A percentile compares a stretch with the other conserved stretches of the same genome.
phyloP scores from a whole-genome alignment of 2,797 vertebrate genomes.

The Etheostoma perlongum region DNA sequence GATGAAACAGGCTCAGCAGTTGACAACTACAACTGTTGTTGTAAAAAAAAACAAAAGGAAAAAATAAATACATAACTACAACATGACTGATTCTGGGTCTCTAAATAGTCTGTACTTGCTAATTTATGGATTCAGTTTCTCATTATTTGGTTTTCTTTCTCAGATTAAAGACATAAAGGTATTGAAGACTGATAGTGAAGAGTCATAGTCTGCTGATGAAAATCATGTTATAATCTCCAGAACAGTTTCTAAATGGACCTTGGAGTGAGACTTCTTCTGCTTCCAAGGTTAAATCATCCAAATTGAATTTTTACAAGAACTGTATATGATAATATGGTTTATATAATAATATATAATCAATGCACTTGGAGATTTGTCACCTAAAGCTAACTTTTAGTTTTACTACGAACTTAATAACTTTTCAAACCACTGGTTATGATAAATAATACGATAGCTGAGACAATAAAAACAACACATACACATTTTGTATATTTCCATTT shows the following conservation, averaged over 20 bases:
- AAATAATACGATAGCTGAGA: too few relatives aligned
- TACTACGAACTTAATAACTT: not conserved
- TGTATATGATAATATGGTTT: not conserved
- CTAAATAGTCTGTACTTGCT: not conserved
- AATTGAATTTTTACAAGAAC: not conserved
- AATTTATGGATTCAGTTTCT: not conserved
- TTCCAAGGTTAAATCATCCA: not conserved
- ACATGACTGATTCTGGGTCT: not conserved
- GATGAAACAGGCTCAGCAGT: not conserved
- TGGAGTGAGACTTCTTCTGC: not conserved
- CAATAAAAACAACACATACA: too few relatives aligned
- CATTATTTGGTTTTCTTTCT: not conserved
- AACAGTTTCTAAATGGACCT: not conserved
- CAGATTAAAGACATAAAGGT: not conserved
- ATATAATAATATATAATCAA: not conserved
- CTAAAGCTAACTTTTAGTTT: too few relatives aligned
- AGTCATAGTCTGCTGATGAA: not conserved
- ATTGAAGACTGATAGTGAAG: not conserved
- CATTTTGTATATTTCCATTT: not conserved
- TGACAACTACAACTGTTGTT: not conserved
- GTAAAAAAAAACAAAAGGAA: too few relatives aligned
- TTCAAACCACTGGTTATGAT: too few relatives aligned
- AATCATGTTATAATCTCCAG: not conserved
- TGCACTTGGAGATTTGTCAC: too few relatives aligned
- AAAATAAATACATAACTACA: not conserved